A percentile compares a stretch with the other conserved stretches of the same genome.
phyloP scores from a whole-genome alignment of 1,140 invertebrate genomes.

The Aphis gossypii region DNA sequence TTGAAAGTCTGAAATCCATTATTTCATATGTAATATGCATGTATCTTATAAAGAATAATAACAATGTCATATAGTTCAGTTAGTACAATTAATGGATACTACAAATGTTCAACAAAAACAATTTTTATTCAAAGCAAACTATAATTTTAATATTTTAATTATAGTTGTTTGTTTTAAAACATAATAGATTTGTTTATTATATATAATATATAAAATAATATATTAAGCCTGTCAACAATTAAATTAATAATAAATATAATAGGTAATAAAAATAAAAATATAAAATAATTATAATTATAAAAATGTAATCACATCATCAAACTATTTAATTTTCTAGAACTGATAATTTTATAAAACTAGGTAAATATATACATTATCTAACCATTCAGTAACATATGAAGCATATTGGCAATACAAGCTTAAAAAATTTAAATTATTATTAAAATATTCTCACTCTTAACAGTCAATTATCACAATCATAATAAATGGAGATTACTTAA shows the following conservation, averaged over 20 bases:
- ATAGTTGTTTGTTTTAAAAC: neutral
- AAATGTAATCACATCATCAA: neutral
- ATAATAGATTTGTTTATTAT: neutral
- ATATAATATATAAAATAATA: neutral
- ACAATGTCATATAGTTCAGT: neutral
- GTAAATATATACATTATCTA: neutral
- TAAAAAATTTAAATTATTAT: constrained; percentile 9
- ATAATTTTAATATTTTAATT: constrained; percentile 23
- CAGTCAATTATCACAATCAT: constrained; percentile 51
- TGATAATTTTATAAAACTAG: neutral
- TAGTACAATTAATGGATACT: neutral
- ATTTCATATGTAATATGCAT: neutral
- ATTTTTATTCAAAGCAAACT: neutral
- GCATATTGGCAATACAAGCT: constrained; percentile 15
- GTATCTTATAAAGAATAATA: neutral
- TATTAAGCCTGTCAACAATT: constrained; percentile 15
- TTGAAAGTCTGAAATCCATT: neutral
- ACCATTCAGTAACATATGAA: neutral
- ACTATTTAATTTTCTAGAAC: neutral
- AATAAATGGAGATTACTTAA: neutral
- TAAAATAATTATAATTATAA: neutral
- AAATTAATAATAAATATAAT: neutral
- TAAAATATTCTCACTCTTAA: constrained; percentile 55
- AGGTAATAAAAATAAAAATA: neutral
- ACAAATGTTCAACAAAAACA: neutral